Evolutionary conservation across 2,113 vertebrate genomes (phyloP), one percentile per base, ranked within the genome.

Genomic region (Marmota flaviventris): DNA sequence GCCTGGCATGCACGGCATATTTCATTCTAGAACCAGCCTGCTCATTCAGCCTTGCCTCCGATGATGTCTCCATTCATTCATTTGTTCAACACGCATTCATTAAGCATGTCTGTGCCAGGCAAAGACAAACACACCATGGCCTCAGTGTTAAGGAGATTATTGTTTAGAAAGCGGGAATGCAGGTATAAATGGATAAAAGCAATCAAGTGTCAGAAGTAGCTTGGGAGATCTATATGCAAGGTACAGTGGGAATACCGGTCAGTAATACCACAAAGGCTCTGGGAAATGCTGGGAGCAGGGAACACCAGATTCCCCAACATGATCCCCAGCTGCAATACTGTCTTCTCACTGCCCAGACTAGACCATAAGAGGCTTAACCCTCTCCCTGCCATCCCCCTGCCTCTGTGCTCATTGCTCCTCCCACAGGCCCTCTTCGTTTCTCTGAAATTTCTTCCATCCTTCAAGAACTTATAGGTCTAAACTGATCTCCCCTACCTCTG

Each of bases 271-370:
- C 0, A 0, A 14, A 45, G 75, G 32, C n/a, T 48, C 45, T 25
- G 42, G 70, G 51, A 42, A 82, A 37, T 3, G 2, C 27, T 24
- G 32, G 29, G 3, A 89, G 32, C 20, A 39, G 61, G 61, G 11
- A 53, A 16, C 18, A 1, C 27, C 4, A 22, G 70, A 7, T 3
- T 51, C 34, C 81, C n/a, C 0, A 1, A 3, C 3, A 0, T 14
- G 20, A 85, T 4, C 17, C 27, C 61, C 37, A 22, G 11, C 22
- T 2, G 3, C 12, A n/a, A 6, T 58, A n/a, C 22, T 8, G 11
- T 48, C 58, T 63, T 34, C 86, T 7, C 24, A 29, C 70, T 8
- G 13, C 27, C 61, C 9, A 24, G 51, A 67, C 9, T 27, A 0
- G 5, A 37, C 24, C 8, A 0, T 8, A 32, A 37, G 8, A 73